Evolutionary conservation across 92 coral and sea anemone species (phyloP).

Genomic region (Umimayanthus kanabou): DNA sequence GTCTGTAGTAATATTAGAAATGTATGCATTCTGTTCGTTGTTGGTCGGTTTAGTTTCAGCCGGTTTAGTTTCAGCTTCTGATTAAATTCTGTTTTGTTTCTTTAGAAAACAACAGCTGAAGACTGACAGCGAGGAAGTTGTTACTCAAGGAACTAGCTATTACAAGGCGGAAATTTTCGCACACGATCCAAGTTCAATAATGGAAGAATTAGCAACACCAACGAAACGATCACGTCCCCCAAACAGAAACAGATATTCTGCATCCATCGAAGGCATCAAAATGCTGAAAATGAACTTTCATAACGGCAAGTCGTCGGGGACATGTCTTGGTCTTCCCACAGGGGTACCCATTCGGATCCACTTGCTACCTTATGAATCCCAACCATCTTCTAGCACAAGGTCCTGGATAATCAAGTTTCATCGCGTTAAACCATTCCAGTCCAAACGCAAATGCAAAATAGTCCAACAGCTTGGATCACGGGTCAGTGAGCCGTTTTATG

Average conservation of each 20-base stretch:
- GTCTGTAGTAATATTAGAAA: no score
- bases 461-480: constrained; percentile 41
- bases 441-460: constrained; percentile 38
- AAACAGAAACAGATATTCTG: constrained; percentile 33
- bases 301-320: constrained; percentile 32
- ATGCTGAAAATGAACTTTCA: constrained; percentile 37
- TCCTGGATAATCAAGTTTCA: constrained; percentile 39
- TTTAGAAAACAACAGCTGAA: not conserved
- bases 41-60: not conserved
- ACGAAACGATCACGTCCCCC: constrained; percentile 18
- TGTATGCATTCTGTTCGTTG: not conserved
- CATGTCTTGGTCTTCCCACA: constrained; percentile 37
- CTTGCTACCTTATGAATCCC: constrained; percentile 38
- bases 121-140: not conserved
- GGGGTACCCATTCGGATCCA: constrained; percentile 38
- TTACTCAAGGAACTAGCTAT: not conserved
- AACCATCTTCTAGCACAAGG: constrained; percentile 36
- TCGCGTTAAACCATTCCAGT: constrained; percentile 37
- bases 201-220: constrained; percentile 35
- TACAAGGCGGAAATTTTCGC: not conserved
- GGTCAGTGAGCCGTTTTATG: constrained; percentile 41
- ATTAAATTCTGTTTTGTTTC: no score
- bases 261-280: constrained; percentile 32
- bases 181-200: not conserved
- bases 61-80: not conserved